phyloP scores from a whole-genome alignment of 2,888 invertebrate species.

The Hartigia nigra region DNA sequence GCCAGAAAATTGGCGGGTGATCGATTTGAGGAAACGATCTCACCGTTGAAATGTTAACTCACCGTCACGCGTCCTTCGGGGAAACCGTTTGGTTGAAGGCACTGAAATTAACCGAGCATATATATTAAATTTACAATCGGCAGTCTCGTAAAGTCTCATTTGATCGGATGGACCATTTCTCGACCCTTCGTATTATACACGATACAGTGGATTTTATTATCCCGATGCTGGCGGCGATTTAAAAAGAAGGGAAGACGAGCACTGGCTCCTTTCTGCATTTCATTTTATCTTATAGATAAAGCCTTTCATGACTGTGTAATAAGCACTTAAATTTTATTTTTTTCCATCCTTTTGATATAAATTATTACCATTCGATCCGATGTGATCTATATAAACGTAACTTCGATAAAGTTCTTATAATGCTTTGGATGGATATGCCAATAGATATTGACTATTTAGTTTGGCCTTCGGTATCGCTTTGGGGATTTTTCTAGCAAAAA shows the following conservation, averaged over 20 bases:
- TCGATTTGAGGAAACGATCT: neutral
- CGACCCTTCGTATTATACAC: neutral
- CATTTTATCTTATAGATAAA: neutral
- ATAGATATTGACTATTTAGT: neutral
- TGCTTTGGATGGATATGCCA: neutral
- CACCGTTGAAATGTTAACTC: neutral
- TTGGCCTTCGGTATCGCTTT: neutral
- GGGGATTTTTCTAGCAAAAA: neutral
- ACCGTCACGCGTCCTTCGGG: neutral
- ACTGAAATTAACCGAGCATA: slow-evolving; percentile 1
- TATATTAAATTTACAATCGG: slow-evolving; percentile 10
- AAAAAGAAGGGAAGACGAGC: neutral
- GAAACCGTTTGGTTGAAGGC: neutral
- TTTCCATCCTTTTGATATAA: neutral
- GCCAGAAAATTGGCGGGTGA: neutral
- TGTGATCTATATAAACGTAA: neutral
- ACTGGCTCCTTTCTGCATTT: neutral
- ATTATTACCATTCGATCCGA: neutral
- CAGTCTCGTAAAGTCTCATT: slow-evolving; percentile 8
- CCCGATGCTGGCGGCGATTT: neutral
- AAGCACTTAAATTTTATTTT: neutral
- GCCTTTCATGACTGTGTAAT: neutral
- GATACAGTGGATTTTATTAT: neutral
- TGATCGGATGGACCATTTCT: neutral
- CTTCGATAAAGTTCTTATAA: neutral